A percentile compares a stretch with the other conserved stretches of the same genome.
Evolutionary conservation across 2,797 vertebrate genomes (phyloP).

Genomic region (Euthynnus affinis): DNA sequence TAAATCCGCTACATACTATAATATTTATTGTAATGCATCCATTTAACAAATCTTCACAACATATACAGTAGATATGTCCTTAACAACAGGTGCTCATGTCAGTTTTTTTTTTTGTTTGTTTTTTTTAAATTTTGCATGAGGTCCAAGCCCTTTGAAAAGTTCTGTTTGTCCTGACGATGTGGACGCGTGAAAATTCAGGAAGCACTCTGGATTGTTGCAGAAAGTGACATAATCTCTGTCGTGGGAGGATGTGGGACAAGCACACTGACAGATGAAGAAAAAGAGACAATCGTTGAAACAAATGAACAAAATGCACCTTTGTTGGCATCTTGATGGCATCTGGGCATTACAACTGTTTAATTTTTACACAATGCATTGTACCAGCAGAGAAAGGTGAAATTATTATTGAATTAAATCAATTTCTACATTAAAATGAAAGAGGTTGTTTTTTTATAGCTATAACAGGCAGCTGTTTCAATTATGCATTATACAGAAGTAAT

Average conservation of each 20-base stretch:
- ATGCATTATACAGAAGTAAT: neutral
- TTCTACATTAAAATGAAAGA: neutral
- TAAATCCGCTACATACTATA: slow-evolving; percentile 59
- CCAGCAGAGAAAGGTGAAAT: neutral
- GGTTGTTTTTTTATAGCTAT: neutral
- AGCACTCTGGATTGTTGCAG: slow-evolving; percentile 78
- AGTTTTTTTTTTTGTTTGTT: slow-evolving; percentile 28
- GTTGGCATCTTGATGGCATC: slow-evolving; percentile 10
- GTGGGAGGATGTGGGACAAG: slow-evolving; percentile 43
- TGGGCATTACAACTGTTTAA: neutral
- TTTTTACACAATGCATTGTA: neutral
- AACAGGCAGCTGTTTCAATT: neutral
- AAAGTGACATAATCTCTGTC: slow-evolving; percentile 49
- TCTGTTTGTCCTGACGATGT: slow-evolving; percentile 55
- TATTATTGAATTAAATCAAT: slow-evolving; percentile 6
- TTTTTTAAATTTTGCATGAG: slow-evolving; percentile 60
- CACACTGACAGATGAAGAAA: slow-evolving; percentile 45
- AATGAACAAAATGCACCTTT: neutral
- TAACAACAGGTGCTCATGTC: slow-evolving; percentile 71
- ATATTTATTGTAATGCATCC: slow-evolving; percentile 75
- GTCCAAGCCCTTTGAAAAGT: slow-evolving; percentile 82
- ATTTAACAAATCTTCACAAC: slow-evolving; percentile 82
- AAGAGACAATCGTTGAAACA: slow-evolving; percentile 20
- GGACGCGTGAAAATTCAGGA: slow-evolving; percentile 72
- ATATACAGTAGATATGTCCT: slow-evolving; percentile 81